Conservation (phyloP, 2,888 invertebrate species). For the Drosophila mulleri region DNA sequence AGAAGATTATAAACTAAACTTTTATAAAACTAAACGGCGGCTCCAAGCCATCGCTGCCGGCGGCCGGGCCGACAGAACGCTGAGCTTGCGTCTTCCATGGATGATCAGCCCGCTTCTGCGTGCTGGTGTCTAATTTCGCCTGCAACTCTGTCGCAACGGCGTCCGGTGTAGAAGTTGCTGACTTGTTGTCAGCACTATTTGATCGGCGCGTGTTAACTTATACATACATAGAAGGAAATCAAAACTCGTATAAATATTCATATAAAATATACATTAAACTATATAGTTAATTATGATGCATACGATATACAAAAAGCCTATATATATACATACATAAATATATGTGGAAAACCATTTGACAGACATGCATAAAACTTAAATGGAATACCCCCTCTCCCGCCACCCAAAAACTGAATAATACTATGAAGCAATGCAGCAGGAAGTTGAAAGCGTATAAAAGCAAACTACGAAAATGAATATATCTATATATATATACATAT, state of each 20-base stretch:
- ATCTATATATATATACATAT: slow-evolving; percentile 20
- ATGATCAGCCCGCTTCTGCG: too few relatives aligned
- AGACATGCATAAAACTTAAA: slow-evolving; percentile 24
- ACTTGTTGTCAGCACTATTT: too few relatives aligned
- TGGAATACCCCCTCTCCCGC: slow-evolving; percentile 5
- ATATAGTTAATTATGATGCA: slow-evolving; percentile 37
- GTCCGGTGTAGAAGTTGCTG: too few relatives aligned
- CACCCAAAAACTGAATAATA: slow-evolving; percentile 15
- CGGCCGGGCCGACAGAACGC: too few relatives aligned
- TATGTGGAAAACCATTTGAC: background rate
- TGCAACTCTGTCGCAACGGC: too few relatives aligned
- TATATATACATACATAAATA: background rate
- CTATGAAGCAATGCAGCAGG: slow-evolving; percentile 59
- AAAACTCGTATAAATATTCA: slow-evolving; percentile 45
- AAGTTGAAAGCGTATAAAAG: slow-evolving; percentile 41
- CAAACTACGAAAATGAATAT: slow-evolving; percentile 11
- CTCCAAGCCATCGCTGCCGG: too few relatives aligned
- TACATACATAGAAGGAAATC: slow-evolving; percentile 25
- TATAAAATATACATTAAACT: slow-evolving; percentile 41
- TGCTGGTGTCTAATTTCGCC: too few relatives aligned
- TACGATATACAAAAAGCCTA: slow-evolving; percentile 31
- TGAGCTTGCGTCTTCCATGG: too few relatives aligned
- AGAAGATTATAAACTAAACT: too few relatives aligned
- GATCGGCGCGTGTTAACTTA: too few relatives aligned
- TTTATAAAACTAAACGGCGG: too few relatives aligned